Evolutionary conservation across 64 coral and sea anemone species (phyloP).

Genomic region (Pachyseris speciosa): DNA sequence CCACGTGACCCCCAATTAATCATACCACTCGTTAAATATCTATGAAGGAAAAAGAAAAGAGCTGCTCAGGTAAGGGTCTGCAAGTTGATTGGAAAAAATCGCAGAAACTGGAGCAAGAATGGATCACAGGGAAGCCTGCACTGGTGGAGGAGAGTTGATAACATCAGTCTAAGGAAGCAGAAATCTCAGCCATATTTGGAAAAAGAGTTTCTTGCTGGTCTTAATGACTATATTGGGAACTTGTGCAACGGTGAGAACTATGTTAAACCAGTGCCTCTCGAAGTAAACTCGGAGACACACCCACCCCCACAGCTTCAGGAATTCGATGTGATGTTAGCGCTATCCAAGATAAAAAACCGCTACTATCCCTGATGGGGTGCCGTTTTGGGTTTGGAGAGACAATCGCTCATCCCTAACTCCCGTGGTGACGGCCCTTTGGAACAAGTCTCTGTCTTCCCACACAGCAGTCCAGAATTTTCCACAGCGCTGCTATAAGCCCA

Average conservation of each 20-base stretch:
- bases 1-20: slow-evolving; percentile 20
- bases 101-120: slow-evolving; percentile 45
- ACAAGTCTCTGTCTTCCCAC: not conserved
- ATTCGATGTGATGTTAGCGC: not conserved
- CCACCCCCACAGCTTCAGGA: slow-evolving; percentile 19
- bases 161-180: slow-evolving; percentile 24
- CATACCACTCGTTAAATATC: slow-evolving; percentile 51
- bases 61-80: slow-evolving; percentile 4
- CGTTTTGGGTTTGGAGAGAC: slow-evolving; percentile 33
- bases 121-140: slow-evolving; percentile 27
- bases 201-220: slow-evolving; percentile 31
- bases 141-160: slow-evolving; percentile 24
- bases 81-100: slow-evolving; percentile 47
- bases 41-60: slow-evolving; percentile 53
- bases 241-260: slow-evolving; percentile 19
- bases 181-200: slow-evolving; percentile 23
- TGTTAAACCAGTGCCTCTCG: not conserved
- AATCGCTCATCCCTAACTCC: not conserved
- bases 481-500: no score
- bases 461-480: no score
- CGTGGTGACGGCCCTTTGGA: not conserved
- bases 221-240: slow-evolving; percentile 32
- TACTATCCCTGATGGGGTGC: not conserved
- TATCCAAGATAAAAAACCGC: slow-evolving; percentile 9
- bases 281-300: not conserved